These are phyloP conservation scores for Phoenicopterus ruber DNA, from an alignment of 2,113 vertebrate genomes.

Conservation along the genomic window DNA sequence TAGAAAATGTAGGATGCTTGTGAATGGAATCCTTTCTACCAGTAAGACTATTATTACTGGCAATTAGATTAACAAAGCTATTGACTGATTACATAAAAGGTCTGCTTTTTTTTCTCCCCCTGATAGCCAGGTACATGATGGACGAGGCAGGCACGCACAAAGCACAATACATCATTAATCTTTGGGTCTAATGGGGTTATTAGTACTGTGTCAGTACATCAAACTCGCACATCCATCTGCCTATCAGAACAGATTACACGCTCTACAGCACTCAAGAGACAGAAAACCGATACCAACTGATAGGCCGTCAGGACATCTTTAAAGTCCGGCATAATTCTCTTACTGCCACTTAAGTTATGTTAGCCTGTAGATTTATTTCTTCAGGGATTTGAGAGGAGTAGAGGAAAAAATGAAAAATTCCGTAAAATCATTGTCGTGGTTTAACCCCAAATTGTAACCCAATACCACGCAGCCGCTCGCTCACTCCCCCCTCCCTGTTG, in stretches of 20 bases:
- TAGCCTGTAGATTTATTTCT: neutral
- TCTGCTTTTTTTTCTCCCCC: neutral
- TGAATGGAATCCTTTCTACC: neutral
- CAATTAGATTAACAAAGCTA: neutral
- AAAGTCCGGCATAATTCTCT: neutral
- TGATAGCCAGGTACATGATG: neutral
- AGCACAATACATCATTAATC: conserved; percentile 1
- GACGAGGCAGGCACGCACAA: neutral
- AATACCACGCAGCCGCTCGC: too few relatives aligned
- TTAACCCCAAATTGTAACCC: too few relatives aligned
- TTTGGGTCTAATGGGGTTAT: neutral
- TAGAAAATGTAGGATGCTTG: neutral
- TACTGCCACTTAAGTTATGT: neutral
- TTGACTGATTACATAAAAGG: neutral
- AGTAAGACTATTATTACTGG: neutral
- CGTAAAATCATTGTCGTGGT: too few relatives aligned
- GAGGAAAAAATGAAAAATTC: neutral
- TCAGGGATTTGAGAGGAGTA: neutral
- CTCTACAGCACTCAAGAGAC: neutral
- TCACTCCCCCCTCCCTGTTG: too few relatives aligned
- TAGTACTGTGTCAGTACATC: conserved; percentile 24
- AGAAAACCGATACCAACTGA: conserved; percentile 6
- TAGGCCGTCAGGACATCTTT: neutral
- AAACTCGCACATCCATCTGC: conserved; percentile 15
- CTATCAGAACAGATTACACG: neutral